phyloP scores from a whole-genome alignment of 2,113 vertebrate genomes.

The Nansenia antarctica region DNA sequence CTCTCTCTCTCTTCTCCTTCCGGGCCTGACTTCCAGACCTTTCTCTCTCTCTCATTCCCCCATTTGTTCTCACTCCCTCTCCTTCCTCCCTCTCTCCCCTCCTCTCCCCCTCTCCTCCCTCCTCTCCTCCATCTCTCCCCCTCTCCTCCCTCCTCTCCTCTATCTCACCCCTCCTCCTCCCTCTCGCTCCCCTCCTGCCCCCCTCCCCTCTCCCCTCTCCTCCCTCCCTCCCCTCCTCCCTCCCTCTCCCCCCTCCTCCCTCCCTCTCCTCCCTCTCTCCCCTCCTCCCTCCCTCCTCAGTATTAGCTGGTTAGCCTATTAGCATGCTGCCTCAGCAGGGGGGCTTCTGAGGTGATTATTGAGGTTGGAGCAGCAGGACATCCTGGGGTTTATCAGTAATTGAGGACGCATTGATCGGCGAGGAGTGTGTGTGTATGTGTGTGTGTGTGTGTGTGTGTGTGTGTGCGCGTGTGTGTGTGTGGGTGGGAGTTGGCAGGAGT shows the following conservation, averaged over 20 bases:
- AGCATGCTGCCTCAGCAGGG: too few relatives aligned
- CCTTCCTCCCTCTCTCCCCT: neutral
- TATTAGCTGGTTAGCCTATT: conserved; percentile 49
- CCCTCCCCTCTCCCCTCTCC: neutral
- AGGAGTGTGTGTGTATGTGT: too few relatives aligned
- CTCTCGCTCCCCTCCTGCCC: too few relatives aligned
- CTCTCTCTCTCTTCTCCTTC: neutral
- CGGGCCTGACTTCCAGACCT: too few relatives aligned
- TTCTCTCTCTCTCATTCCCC: too few relatives aligned
- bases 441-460: too few relatives aligned
- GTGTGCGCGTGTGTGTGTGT: too few relatives aligned
- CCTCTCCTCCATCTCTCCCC: neutral
- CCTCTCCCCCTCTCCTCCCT: neutral
- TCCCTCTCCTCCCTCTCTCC: neutral
- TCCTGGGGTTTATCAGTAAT: conserved; percentile 46
- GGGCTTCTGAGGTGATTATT: conserved; percentile 40
- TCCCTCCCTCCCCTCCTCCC: neutral
- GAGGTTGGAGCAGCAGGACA: conserved; percentile 22
- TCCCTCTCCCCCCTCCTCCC: neutral
- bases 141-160: neutral
- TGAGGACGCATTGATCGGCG: conserved; percentile 30
- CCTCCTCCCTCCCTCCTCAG: conserved; percentile 27
- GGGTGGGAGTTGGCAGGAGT: conserved; percentile 26
- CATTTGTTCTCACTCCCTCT: neutral
- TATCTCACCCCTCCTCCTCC: neutral